A percentile compares a stretch with the other conserved stretches of the same genome.
phyloP scores from a whole-genome alignment of 2,797 vertebrate species.

The Tragelaphus eurycerus region DNA sequence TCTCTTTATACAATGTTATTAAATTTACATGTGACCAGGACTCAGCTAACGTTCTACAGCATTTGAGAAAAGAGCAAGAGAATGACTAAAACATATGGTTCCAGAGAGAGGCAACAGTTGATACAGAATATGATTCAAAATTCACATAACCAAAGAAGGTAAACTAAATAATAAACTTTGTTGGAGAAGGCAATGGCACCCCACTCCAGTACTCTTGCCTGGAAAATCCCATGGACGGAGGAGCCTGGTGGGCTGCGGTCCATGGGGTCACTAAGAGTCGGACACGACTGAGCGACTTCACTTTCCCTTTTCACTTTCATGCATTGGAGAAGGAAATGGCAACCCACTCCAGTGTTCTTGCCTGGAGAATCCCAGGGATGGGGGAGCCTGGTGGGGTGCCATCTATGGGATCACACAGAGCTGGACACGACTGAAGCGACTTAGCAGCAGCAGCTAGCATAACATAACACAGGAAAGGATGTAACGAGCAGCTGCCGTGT shows the following conservation, averaged over 20 bases:
- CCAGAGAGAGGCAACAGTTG: neutral
- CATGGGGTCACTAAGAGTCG: too few species aligned
- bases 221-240: too few species aligned
- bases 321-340: too few species aligned
- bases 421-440: too few species aligned
- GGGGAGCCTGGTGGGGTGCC: too few species aligned
- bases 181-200: neutral
- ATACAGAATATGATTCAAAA: constrained; percentile 3
- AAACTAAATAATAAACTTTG: neutral
- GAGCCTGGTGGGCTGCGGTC: too few species aligned
- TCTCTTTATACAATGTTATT: neutral
- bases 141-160: neutral
- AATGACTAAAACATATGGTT: neutral
- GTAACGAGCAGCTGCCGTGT: neutral
- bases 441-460: neutral
- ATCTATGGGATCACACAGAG: too few species aligned
- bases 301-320: too few species aligned
- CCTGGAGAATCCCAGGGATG: too few species aligned
- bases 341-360: too few species aligned
- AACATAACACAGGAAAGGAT: neutral
- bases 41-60: neutral
- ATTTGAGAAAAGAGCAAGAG: neutral
- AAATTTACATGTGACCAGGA: neutral
- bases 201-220: too few species aligned
- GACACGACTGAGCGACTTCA: too few species aligned